Conservation (phyloP, 2,888 invertebrate species). For the Hydrotaea cyrtoneurina region DNA sequence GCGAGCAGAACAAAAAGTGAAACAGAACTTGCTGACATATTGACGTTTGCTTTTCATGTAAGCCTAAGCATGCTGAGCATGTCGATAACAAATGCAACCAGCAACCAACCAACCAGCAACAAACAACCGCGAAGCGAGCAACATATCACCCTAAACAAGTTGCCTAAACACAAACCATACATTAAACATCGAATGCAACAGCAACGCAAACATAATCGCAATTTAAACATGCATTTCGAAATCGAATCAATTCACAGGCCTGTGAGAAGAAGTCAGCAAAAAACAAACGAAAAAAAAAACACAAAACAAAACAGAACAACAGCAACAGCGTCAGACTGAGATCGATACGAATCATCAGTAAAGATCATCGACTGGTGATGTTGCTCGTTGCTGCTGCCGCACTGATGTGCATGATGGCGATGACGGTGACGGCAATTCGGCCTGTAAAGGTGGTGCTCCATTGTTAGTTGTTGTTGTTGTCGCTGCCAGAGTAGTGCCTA, state of each 20-base stretch:
- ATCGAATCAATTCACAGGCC: slow-evolving; percentile 32
- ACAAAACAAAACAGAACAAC: neutral
- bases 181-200: slow-evolving; percentile 45
- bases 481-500: slow-evolving; percentile 39
- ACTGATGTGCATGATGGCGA: slow-evolving; percentile 29
- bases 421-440: slow-evolving; percentile 51
- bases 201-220: slow-evolving; percentile 47
- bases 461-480: slow-evolving; percentile 35
- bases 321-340: slow-evolving; percentile 29
- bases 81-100: slow-evolving; percentile 72
- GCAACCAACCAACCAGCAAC: slow-evolving; percentile 59
- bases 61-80: slow-evolving; percentile 77
- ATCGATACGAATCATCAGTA: slow-evolving; percentile 65
- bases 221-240: slow-evolving; percentile 62
- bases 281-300: neutral
- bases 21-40: slow-evolving; percentile 70
- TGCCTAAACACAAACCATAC: slow-evolving; percentile 61
- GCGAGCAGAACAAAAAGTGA: slow-evolving; percentile 5
- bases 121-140: slow-evolving; percentile 41
- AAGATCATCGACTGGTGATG: slow-evolving; percentile 56
- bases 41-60: slow-evolving; percentile 73
- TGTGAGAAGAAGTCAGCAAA: slow-evolving; percentile 15
- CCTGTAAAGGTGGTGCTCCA: slow-evolving; percentile 38
- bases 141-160: slow-evolving; percentile 67
- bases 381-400: slow-evolving; percentile 8